phyloP scores from a whole-genome alignment of 2,113 vertebrate species.

The Dipodomys stephensi region DNA sequence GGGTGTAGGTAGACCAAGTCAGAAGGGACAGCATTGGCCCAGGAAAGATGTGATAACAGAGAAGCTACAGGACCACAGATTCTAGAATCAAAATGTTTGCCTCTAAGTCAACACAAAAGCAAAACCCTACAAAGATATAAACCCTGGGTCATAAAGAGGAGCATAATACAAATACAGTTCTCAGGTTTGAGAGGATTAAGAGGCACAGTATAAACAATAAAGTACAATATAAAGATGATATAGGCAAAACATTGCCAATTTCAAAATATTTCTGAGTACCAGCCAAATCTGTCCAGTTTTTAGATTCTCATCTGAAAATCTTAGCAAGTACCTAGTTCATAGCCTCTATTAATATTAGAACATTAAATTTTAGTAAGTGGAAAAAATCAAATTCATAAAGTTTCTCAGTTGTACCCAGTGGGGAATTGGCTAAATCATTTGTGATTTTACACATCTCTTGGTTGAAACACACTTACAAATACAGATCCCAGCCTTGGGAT shows the following conservation, averaged over 20 bases:
- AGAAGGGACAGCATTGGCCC: background rate
- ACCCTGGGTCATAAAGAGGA: background rate
- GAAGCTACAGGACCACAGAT: background rate
- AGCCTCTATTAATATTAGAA: slow-evolving; percentile 73
- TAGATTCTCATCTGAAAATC: slow-evolving; percentile 62
- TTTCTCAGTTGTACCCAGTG: slow-evolving; percentile 66
- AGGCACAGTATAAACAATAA: background rate
- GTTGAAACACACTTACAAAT: slow-evolving; percentile 75
- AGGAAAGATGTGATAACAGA: background rate
- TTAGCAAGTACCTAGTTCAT: slow-evolving; percentile 63
- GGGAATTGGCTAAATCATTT: slow-evolving; percentile 74
- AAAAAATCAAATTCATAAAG: slow-evolving; percentile 70
- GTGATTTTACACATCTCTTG: slow-evolving; percentile 76
- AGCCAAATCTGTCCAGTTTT: slow-evolving; percentile 48
- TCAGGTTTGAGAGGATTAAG: background rate
- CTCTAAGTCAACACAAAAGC: slow-evolving; percentile 11
- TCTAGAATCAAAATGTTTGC: background rate
- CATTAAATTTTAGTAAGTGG: slow-evolving; percentile 78
- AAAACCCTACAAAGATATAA: background rate
- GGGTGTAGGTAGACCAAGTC: background rate
- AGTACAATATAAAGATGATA: background rate
- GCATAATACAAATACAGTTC: background rate
- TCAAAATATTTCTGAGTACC: slow-evolving; percentile 6
- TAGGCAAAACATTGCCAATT: background rate
- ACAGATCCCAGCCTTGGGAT: slow-evolving; percentile 54